phyloP scores from a whole-genome alignment of 2,888 invertebrate genomes.

The Steinernema carpocapsae region DNA sequence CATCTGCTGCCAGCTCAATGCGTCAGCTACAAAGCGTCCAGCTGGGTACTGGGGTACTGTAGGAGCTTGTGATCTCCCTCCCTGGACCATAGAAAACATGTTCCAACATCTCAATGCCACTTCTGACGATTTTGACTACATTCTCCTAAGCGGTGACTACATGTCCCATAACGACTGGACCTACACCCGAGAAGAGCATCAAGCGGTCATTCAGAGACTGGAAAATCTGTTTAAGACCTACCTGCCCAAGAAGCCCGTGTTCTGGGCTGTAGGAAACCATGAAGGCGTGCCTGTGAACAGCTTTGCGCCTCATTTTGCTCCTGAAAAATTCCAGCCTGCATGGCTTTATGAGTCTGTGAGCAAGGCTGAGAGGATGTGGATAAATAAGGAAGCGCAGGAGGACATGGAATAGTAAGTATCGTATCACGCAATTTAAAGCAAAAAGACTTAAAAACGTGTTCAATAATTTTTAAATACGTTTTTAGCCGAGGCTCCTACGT shows the following conservation, averaged over 20 bases:
- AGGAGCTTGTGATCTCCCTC: constrained; percentile 90
- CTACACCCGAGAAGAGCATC: constrained; percentile 73
- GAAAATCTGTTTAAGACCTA: constrained; percentile 64
- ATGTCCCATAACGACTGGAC: constrained; percentile 95
- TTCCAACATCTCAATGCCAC: constrained; percentile 72
- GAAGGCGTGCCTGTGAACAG: constrained; percentile 90
- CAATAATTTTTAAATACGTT: constrained; percentile 25
- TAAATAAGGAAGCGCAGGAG: constrained; percentile 72
- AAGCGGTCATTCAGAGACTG: constrained; percentile 47
- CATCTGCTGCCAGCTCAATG: constrained; percentile 78
- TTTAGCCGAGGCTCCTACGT: constrained; percentile 81
- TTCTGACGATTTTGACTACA: constrained; percentile 72
- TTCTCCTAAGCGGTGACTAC: constrained; percentile 93
- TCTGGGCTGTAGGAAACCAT: constrained; percentile 93
- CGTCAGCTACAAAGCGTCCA: constrained; percentile 74
- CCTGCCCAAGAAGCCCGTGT: constrained; percentile 85
- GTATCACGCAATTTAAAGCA: no score
- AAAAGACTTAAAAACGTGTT: not conserved
- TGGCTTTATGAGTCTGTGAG: constrained; percentile 83
- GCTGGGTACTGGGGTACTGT: constrained; percentile 97
- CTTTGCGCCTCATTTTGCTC: constrained; percentile 71
- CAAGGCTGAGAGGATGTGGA: constrained; percentile 81
- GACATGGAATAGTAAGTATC: constrained; percentile 45
- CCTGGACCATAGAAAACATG: constrained; percentile 89
- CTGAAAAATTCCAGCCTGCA: constrained; percentile 72